Evolutionary conservation across 2,113 vertebrate genomes (phyloP), one percentile per base, ranked within the genome.

Genomic region (Micronisus gabar): DNA sequence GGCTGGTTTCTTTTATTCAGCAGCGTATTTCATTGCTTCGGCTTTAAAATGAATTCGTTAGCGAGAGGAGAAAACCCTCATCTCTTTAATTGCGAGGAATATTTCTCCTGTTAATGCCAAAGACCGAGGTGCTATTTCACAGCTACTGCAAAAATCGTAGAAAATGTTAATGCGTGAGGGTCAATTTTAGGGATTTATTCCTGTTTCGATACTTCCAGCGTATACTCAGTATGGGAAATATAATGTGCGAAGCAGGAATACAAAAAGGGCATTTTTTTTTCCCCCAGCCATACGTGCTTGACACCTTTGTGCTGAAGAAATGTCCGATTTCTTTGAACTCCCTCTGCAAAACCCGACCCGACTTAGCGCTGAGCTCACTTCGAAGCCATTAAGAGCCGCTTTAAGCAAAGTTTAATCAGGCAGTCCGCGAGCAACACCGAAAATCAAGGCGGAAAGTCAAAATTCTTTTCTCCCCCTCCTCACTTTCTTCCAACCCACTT

Each of bases 1-100:
- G 72, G 90, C 67, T 22, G 55, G 68, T 89, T 95, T 93, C 75
- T 97, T 96, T 96, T 93, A 90, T 95, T 93, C 84, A 5, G 88
- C 50, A 7, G 38, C 41, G 72, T 92, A 95, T 96, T 97, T 97
- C 96, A 97, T 63, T 2, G 75, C 88, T 81, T 11, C 12, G 40
- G 92, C 72, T 96, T 94, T 52, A 7, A 71, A 95, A 92, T 74
- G 67, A 61, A 50, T 94, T 96, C 79, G 88, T 88, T 78, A 80
- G 65, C n/a, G 48, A 88, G 62, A 27, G 25, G 40, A 41, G 71
- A 88, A 87, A 76, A 58, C 3, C 72, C 38, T 38, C 76, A 5
- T 6, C 27, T 62, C 63, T 86, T 90, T 94, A 88, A 93, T 75
- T 74, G 67, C 29, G 11, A 53, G 32, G 88, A 74, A 86, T 88